Conservation (phyloP, 2,797 vertebrate species). For the Cryptoblepharus egeriae region DNA sequence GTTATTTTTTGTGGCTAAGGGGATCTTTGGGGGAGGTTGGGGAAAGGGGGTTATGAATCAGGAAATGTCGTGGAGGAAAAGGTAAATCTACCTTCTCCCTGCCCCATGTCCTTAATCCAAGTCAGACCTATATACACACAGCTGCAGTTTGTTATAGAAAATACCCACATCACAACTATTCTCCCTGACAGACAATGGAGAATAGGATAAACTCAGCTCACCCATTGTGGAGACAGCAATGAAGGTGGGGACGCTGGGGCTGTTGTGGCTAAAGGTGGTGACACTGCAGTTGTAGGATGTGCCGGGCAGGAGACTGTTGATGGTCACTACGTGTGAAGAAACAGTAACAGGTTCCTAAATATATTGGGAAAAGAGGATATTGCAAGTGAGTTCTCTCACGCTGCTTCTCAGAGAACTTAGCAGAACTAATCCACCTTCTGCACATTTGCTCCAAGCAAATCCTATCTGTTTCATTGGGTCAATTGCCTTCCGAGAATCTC, state of each 20-base stretch:
- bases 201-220: slow-evolving; percentile 63
- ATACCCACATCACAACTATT: background rate
- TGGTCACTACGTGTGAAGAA: slow-evolving; percentile 84
- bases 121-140: no score
- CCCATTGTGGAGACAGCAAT: slow-evolving; percentile 88
- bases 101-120: no score
- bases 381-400: background rate
- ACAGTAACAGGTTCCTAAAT: slow-evolving; percentile 83
- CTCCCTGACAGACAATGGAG: background rate
- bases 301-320: slow-evolving; percentile 85
- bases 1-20: no score
- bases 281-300: slow-evolving; percentile 93
- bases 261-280: slow-evolving; percentile 91
- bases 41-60: no score
- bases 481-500: no score
- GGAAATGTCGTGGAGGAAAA: no score
- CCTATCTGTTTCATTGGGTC: background rate
- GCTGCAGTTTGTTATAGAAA: background rate
- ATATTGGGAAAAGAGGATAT: background rate
- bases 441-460: no score
- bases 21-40: no score
- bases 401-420: no score
- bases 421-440: no score
- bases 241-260: slow-evolving; percentile 84
- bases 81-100: no score